These are phyloP conservation scores for Drosophila yooni DNA, from an alignment of 2,888 invertebrate species.

Conservation along the genomic window DNA sequence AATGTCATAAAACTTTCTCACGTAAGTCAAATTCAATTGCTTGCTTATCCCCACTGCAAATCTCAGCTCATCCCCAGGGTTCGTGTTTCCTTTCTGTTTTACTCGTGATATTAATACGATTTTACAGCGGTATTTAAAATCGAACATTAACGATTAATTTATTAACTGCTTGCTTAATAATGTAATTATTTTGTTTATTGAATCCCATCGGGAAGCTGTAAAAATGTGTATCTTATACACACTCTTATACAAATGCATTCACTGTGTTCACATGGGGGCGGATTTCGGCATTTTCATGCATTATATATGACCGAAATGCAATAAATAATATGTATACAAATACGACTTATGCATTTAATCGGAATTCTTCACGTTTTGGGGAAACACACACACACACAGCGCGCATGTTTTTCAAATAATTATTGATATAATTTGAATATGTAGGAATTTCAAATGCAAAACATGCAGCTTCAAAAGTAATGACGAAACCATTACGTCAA, in stretches of 20 bases:
- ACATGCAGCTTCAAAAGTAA: background rate
- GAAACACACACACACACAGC: constrained; percentile 25
- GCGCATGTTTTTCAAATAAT: background rate
- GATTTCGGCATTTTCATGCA: constrained; percentile 3
- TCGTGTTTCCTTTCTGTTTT: background rate
- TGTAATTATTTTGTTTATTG: constrained; percentile 46
- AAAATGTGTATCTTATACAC: constrained; percentile 10
- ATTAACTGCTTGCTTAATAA: constrained; percentile 56
- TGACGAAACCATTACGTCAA: constrained; percentile 54
- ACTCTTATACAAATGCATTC: background rate
- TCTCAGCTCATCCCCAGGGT: constrained; percentile 31
- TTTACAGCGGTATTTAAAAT: constrained; percentile 38
- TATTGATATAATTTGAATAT: constrained; percentile 7
- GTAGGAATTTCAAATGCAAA: background rate
- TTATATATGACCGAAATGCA: constrained; percentile 9
- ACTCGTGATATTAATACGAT: constrained; percentile 38
- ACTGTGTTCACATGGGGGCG: background rate
- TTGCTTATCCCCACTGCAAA: constrained; percentile 18
- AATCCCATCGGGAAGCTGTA: constrained; percentile 7
- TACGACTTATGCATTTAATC: constrained; percentile 33
- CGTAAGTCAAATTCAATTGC: constrained; percentile 71
- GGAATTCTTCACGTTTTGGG: constrained; percentile 26
- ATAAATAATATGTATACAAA: constrained; percentile 19
- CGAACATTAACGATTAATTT: constrained; percentile 43
- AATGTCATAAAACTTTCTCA: constrained; percentile 73